A percentile compares a stretch with the other conserved stretches of the same genome.
These are phyloP conservation scores for Callinectes sapidus DNA, from an alignment of 2,888 invertebrate species.

Conservation along the genomic window DNA sequence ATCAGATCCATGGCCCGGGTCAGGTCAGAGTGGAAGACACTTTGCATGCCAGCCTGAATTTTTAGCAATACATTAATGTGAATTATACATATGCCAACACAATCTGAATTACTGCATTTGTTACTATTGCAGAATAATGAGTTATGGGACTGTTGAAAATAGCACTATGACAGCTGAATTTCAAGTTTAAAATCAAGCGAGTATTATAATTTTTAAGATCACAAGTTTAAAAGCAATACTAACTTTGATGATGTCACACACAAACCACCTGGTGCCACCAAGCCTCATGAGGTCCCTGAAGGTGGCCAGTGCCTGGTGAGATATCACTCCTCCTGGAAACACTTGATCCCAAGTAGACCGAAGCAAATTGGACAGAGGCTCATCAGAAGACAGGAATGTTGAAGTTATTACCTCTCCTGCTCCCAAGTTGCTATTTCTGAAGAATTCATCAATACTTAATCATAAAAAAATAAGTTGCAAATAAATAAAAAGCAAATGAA, in stretches of 20 bases:
- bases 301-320: slow-evolving; percentile 61
- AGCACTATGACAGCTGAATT: background rate
- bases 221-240: background rate
- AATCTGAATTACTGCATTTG: background rate
- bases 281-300: slow-evolving; percentile 68
- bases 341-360: slow-evolving; percentile 68
- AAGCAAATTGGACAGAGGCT: slow-evolving; percentile 67
- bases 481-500: background rate
- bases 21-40: slow-evolving; percentile 70
- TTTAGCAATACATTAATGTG: background rate
- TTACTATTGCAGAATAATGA: background rate
- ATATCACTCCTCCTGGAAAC: slow-evolving; percentile 61
- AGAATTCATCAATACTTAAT: background rate
- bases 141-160: background rate
- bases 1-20: slow-evolving; percentile 69
- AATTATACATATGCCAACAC: background rate
- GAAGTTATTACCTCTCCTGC: slow-evolving; percentile 3
- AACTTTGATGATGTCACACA: slow-evolving; percentile 63
- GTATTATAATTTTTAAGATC: background rate
- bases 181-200: too few relatives aligned
- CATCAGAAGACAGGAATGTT: slow-evolving; percentile 58
- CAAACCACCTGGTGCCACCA: slow-evolving; percentile 70
- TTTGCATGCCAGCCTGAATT: slow-evolving; percentile 21
- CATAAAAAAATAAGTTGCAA: background rate
- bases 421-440: slow-evolving; percentile 24